phyloP scores from a whole-genome alignment of 2,888 invertebrate species.

The Agrotis puta region DNA sequence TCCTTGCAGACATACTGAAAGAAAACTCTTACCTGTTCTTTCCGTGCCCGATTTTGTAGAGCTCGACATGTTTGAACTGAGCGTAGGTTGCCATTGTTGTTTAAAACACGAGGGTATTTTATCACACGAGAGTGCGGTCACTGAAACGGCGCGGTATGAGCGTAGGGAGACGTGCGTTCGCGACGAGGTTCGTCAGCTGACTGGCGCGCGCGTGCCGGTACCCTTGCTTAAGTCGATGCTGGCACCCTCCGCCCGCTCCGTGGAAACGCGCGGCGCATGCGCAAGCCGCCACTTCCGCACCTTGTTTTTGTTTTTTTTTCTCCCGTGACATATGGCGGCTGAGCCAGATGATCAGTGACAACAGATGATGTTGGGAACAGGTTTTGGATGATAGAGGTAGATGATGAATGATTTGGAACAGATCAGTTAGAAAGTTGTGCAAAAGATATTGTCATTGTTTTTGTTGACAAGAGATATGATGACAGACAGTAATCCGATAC shows the following conservation, averaged over 20 bases:
- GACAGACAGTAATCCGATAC: slow-evolving; percentile 51
- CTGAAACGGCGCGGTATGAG: slow-evolving; percentile 72
- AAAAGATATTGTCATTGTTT: slow-evolving; percentile 38
- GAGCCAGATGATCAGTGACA: slow-evolving; percentile 64
- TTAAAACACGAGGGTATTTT: slow-evolving; percentile 72
- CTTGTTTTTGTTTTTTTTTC: slow-evolving; percentile 72
- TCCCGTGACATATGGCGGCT: slow-evolving; percentile 64
- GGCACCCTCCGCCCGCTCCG: slow-evolving; percentile 88
- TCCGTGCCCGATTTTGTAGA: slow-evolving; percentile 98
- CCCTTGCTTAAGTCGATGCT: slow-evolving; percentile 89
- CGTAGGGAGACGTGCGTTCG: slow-evolving; percentile 74
- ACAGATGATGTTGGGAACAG: slow-evolving; percentile 63
- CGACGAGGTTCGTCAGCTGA: slow-evolving; percentile 87
- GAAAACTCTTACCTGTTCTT: slow-evolving; percentile 94
- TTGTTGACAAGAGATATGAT: slow-evolving; percentile 52
- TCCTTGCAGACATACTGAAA: slow-evolving; percentile 70
- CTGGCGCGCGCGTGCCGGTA: slow-evolving; percentile 87
- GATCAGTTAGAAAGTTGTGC: slow-evolving; percentile 53
- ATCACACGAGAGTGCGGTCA: slow-evolving; percentile 77
- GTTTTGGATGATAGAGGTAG: slow-evolving; percentile 59
- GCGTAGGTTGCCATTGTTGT: slow-evolving; percentile 96
- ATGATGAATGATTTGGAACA: slow-evolving; percentile 60
- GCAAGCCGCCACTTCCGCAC: slow-evolving; percentile 76
- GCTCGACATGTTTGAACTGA: slow-evolving; percentile 97
- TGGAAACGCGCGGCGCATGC: slow-evolving; percentile 82